These are phyloP conservation scores for Euleptes europaea DNA, from an alignment of 2,113 vertebrate species.

Conservation along the genomic window DNA sequence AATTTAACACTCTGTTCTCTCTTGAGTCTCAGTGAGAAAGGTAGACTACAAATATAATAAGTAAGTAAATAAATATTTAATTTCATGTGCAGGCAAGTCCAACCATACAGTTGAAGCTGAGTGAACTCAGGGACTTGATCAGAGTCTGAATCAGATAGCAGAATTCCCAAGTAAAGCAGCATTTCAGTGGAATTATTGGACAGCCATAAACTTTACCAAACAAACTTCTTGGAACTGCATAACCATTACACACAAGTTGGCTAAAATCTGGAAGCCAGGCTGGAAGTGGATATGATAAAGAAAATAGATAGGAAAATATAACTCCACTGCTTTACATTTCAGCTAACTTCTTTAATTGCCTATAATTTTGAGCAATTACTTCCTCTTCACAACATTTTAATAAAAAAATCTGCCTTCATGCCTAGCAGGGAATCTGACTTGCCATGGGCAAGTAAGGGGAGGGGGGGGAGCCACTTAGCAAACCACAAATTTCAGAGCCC, in stretches of 20 bases:
- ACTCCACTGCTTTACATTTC: constrained; percentile 55
- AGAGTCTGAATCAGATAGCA: not conserved
- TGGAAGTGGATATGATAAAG: not conserved
- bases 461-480: constrained; percentile 81
- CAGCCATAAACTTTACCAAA: constrained; percentile 20
- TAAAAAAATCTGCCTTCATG: constrained; percentile 67
- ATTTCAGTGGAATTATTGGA: constrained; percentile 27
- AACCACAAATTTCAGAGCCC: constrained; percentile 95
- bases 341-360: constrained; percentile 59
- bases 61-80: not conserved
- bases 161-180: not conserved
- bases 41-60: too few relatives aligned
- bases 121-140: constrained; percentile 37
- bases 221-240: constrained; percentile 35
- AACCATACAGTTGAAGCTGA: not conserved
- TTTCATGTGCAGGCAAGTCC: constrained; percentile 42
- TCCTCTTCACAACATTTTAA: constrained; percentile 76
- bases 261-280: not conserved
- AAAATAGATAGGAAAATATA: constrained; percentile 28
- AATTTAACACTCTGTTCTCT: too few relatives aligned
- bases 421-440: constrained; percentile 74
- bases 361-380: constrained; percentile 62
- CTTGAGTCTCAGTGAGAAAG: too few relatives aligned
- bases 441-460: constrained; percentile 75
- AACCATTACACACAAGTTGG: constrained; percentile 15